phyloP scores from a whole-genome alignment of 2,113 vertebrate species.

The Malurus elegans region DNA sequence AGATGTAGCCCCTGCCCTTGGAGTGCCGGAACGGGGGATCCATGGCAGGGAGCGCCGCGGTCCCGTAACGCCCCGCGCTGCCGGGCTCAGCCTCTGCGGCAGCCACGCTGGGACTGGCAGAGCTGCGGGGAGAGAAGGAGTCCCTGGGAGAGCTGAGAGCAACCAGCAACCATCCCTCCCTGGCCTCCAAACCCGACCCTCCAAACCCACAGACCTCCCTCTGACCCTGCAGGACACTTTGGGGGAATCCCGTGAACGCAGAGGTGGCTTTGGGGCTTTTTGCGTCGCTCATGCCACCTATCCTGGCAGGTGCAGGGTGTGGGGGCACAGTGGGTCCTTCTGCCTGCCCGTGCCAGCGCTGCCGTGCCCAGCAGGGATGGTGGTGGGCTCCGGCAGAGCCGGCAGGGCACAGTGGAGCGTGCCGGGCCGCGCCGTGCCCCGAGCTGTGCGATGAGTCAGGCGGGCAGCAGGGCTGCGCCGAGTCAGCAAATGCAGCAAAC shows the following conservation, averaged over 20 bases:
- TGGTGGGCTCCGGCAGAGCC: neutral
- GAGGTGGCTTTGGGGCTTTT: neutral
- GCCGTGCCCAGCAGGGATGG: neutral
- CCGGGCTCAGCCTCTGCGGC: neutral
- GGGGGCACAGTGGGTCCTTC: neutral
- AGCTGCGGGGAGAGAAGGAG: neutral
- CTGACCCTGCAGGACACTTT: neutral
- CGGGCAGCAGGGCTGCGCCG: neutral
- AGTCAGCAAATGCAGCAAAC: constrained; percentile 33
- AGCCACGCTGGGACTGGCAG: neutral
- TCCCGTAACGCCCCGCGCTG: neutral
- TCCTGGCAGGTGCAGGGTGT: accelerated
- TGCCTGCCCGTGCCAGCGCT: accelerated
- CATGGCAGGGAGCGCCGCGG: neutral
- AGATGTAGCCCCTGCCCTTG: neutral
- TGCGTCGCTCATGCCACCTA: accelerated
- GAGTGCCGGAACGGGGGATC: neutral
- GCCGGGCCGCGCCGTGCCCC: neutral
- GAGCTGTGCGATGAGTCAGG: constrained; percentile 50
- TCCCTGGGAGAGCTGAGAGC: neutral
- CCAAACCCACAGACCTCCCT: neutral
- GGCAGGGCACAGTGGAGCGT: accelerated
- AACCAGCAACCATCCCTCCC: neutral
- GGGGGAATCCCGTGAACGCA: neutral
- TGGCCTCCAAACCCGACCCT: neutral